Evolutionary conservation across 2,888 invertebrate species (phyloP), one percentile per base, ranked within the genome.

Genomic region (Diplolepis rosae): DNA sequence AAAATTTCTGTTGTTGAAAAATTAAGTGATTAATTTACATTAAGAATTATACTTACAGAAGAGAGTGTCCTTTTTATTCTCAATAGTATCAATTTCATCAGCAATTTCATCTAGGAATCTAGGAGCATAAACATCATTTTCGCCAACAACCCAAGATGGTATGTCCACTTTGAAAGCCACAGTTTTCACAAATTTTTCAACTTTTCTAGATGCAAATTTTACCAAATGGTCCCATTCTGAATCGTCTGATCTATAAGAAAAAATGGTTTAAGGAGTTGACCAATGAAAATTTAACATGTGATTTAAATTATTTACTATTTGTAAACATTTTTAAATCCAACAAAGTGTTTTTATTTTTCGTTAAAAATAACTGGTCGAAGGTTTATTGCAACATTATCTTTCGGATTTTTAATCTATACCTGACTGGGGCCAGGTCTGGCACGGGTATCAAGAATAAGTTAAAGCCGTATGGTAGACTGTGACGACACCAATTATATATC

Each of bases 71-170:
- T 93, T 94, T 87, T 96, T 95, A 82, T 95, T 94, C 85, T 96
- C 95, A 79, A 95, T 92, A 18, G 94, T 92, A 84, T 96, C 95
- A 6, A 95, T 93, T 88, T 96, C 96, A 82, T 94, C 94, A 72
- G 94, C 93, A 68, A 96, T 95, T 83, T 95, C 95, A 77, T 95
- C 95, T 45, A 96, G 91, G 87, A 96, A 95, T 74, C 95, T 91
- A 0, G 96, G 95, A 1, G 95, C 92, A 74, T 95, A 94, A n/a
- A 94, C 92, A 68, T 95, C 93, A 73, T 94, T 93, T n/a, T 85
- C 83, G 9, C 84, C 85, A 1, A 80, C 79, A 6, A 82, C 78
- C 74, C 79, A 80, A 0, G 84, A 73, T 48, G 95, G 93, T 65
- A 95, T 89, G 30, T 93, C 91, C 76, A 95, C 90, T 87, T 95